These are phyloP conservation scores for Sminthurinus signatus DNA, from an alignment of 1,140 invertebrate species.

Conservation along the genomic window DNA sequence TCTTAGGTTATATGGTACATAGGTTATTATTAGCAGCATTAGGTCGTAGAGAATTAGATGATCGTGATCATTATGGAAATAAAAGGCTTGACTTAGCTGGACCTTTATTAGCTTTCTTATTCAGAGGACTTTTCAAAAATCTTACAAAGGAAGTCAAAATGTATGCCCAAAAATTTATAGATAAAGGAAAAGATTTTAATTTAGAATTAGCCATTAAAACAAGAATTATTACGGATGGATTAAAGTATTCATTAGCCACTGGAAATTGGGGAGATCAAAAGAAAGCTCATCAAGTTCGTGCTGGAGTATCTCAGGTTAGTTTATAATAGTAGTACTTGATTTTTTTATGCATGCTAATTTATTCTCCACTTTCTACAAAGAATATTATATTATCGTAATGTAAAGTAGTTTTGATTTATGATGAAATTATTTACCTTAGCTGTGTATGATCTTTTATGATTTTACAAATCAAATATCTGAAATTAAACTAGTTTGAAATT, in stretches of 20 bases:
- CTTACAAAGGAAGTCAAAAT: slow-evolving; percentile 91
- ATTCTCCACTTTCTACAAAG: no score
- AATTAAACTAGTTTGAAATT: no score
- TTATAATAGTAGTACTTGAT: no score
- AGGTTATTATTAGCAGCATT: slow-evolving; percentile 84
- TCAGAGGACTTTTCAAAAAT: slow-evolving; percentile 88
- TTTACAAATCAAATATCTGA: no score
- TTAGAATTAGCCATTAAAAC: slow-evolving; percentile 95
- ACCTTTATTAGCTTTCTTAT: slow-evolving; percentile 89
- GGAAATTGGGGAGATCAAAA: slow-evolving; percentile 99
- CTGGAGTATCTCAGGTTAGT: slow-evolving; percentile 74
- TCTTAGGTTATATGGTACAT: slow-evolving; percentile 98
- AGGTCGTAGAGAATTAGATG: slow-evolving; percentile 92
- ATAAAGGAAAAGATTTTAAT: slow-evolving; percentile 97
- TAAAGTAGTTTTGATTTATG: no score
- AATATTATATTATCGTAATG: no score
- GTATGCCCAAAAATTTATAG: slow-evolving; percentile 98
- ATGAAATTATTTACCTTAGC: no score
- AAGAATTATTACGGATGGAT: slow-evolving; percentile 95
- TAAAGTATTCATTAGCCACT: slow-evolving; percentile 94
- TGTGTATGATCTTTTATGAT: no score
- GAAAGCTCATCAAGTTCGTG: slow-evolving; percentile 95
- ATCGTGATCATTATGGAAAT: slow-evolving; percentile 99
- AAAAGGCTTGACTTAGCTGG: slow-evolving; percentile 96
- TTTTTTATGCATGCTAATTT: no score